Evolutionary conservation across 2,888 invertebrate genomes (phyloP).

Genomic region (Endomychus coccineus): DNA sequence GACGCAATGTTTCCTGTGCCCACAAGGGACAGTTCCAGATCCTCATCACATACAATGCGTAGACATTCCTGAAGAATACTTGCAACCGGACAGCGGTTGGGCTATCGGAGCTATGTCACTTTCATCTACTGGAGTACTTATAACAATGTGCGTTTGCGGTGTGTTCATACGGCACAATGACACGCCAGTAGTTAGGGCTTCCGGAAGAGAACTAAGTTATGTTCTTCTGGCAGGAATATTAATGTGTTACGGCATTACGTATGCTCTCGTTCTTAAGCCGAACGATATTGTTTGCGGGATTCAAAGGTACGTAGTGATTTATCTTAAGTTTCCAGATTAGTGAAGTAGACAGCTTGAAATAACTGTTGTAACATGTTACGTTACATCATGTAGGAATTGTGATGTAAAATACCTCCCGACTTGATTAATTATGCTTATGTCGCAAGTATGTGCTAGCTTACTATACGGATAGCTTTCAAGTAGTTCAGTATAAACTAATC

Average conservation of each 20-base stretch:
- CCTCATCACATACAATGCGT: conserved; percentile 64
- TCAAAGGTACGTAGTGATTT: conserved; percentile 74
- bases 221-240: conserved; percentile 84
- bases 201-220: conserved; percentile 83
- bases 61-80: conserved; percentile 74
- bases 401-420: no score
- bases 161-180: conserved; percentile 66
- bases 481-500: no score
- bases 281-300: conserved; percentile 84
- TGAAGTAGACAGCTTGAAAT: no score
- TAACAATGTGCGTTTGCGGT: conserved; percentile 57
- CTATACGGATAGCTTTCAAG: no score
- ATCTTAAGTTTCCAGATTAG: no score
- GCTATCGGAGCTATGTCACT: conserved; percentile 91
- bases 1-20: conserved; percentile 77
- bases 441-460: no score
- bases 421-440: no score
- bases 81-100: conserved; percentile 77
- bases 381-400: no score
- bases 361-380: no score
- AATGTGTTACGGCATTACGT: conserved; percentile 89
- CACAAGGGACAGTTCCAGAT: conserved; percentile 77
- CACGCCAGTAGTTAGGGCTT: conserved; percentile 95
- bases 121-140: conserved; percentile 68
- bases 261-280: conserved; percentile 79